phyloP scores from a whole-genome alignment of 2,888 invertebrate genomes.

The Aleiodes alternator region DNA sequence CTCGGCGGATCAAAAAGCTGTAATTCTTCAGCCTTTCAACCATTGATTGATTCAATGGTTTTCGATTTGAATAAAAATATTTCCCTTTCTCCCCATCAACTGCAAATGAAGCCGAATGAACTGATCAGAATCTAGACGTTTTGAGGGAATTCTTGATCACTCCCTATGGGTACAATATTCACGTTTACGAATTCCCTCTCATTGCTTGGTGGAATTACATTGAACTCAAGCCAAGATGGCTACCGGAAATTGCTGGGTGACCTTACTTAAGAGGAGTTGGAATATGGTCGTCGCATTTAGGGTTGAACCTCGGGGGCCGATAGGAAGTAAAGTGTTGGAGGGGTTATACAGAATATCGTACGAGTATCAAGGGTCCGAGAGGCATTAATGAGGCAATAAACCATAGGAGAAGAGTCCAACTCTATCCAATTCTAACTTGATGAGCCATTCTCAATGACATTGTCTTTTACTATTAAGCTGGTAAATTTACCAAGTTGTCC shows the following conservation, averaged over 20 bases:
- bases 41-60: neutral
- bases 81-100: neutral
- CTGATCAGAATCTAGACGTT: slow-evolving; percentile 7
- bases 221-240: slow-evolving; percentile 46
- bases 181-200: slow-evolving; percentile 50
- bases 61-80: neutral
- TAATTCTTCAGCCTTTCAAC: too few species aligned
- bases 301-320: slow-evolving; percentile 36
- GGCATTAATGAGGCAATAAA: slow-evolving; percentile 73
- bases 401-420: slow-evolving; percentile 55
- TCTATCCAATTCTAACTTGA: slow-evolving; percentile 69
- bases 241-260: slow-evolving; percentile 74
- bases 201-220: slow-evolving; percentile 36
- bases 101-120: neutral
- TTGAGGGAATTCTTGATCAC: slow-evolving; percentile 16
- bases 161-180: slow-evolving; percentile 22
- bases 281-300: slow-evolving; percentile 19
- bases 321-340: slow-evolving; percentile 36
- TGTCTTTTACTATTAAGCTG: slow-evolving; percentile 50
- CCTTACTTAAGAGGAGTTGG: slow-evolving; percentile 68
- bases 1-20: too few species aligned
- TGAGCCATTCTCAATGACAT: slow-evolving; percentile 73
- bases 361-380: slow-evolving; percentile 45
- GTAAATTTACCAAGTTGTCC: slow-evolving; percentile 16
- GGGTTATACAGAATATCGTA: slow-evolving; percentile 26